Evolutionary conservation across 2,797 vertebrate genomes (phyloP).

Genomic region (Decapterus maruadsi): DNA sequence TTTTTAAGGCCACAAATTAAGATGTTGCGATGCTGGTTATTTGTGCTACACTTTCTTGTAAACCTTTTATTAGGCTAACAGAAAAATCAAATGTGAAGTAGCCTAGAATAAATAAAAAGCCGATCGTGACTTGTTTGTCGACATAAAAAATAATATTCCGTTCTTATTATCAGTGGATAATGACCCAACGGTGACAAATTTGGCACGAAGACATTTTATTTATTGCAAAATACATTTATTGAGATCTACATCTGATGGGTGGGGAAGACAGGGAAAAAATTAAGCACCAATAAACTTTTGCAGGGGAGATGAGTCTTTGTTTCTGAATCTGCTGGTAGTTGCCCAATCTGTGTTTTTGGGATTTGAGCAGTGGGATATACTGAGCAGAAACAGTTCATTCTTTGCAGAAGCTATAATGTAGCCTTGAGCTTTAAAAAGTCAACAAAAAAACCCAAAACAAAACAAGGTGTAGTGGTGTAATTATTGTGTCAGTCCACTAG

Average conservation of each 20-base stretch:
- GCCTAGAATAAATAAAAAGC: too few relatives aligned
- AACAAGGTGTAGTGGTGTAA: constrained; percentile 6
- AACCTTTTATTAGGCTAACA: too few relatives aligned
- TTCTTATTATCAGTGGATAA: not conserved
- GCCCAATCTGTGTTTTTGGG: not conserved
- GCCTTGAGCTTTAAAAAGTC: not conserved
- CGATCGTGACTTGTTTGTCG: too few relatives aligned
- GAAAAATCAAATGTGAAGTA: too few relatives aligned
- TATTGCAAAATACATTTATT: constrained; percentile 74
- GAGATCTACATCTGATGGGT: constrained; percentile 50
- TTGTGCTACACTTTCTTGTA: too few relatives aligned
- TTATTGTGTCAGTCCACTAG: constrained; percentile 44
- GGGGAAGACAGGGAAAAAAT: constrained; percentile 9
- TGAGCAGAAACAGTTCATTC: not conserved
- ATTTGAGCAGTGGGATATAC: constrained; percentile 13
- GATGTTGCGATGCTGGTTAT: too few relatives aligned
- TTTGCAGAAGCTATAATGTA: not conserved
- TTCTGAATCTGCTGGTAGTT: not conserved
- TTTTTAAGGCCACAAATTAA: too few relatives aligned
- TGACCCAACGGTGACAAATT: constrained; percentile 1
- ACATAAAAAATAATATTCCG: too few relatives aligned
- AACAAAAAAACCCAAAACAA: too few relatives aligned
- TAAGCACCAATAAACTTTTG: constrained; percentile 13
- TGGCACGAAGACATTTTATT: constrained; percentile 30
- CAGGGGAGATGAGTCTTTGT: not conserved